phyloP scores from a whole-genome alignment of 2,113 vertebrate genomes.

The Lipotes vexillifer region DNA sequence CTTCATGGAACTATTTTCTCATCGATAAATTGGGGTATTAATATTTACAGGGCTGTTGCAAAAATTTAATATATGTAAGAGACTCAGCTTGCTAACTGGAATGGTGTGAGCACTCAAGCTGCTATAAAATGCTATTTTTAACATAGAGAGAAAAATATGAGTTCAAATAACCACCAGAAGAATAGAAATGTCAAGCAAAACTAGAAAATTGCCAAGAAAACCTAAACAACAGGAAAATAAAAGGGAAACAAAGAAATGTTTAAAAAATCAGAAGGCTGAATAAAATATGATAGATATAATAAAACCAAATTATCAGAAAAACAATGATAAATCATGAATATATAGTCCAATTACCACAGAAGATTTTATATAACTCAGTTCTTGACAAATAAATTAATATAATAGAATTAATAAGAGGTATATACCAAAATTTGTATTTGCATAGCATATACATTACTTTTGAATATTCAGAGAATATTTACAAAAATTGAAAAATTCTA shows the following conservation, averaged over 20 bases:
- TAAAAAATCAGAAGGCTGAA: background rate
- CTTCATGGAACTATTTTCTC: background rate
- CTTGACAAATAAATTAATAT: slow-evolving; percentile 13
- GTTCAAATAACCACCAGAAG: background rate
- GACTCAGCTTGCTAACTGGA: background rate
- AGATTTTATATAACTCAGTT: background rate
- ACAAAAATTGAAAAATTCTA: background rate
- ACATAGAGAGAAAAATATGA: background rate
- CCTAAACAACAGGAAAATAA: background rate
- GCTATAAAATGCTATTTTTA: background rate
- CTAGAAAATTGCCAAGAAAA: background rate
- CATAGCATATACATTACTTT: background rate
- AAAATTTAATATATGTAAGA: background rate
- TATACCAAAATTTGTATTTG: background rate
- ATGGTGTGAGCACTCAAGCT: background rate
- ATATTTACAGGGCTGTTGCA: background rate
- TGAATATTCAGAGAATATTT: background rate
- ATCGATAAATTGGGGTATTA: background rate
- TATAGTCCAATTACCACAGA: background rate
- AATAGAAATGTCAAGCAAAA: slow-evolving; percentile 12
- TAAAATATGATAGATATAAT: background rate
- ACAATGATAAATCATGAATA: background rate
- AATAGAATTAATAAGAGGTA: background rate
- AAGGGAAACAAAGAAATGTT: background rate
- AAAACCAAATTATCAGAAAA: background rate